Base-by-base conservation (phyloP, 2,113 vertebrate genomes). In the Neotoma lepida region DNA sequence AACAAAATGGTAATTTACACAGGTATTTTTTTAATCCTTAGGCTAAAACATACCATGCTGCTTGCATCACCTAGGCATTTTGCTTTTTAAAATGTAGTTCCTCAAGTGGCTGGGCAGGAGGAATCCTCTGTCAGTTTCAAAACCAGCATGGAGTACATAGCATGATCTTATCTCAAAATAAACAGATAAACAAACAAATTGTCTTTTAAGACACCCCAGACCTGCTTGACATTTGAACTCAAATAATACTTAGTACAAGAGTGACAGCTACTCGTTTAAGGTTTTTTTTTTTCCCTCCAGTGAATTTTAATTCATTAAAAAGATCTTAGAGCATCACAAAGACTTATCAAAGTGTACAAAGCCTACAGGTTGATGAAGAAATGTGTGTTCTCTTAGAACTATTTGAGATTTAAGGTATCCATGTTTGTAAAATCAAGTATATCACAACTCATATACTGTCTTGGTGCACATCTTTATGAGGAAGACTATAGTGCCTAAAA, bases 291-390 rank as follows among this genome's bases (percentile, higher is more conserved):
- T 49, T 49, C 49, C 9, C 17, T 68, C 63, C 26, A 6, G 30
- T 85, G 49, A 10, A 70, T 80, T 85, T 94, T 39, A 91, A 41
- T 73, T 88, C 87, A 58, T 81, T 94, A 82, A 24, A 93, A 91
- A 94, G 0, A 7, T 54, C 14, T 90, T 77, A 70, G 68, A 49
- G 26, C 58, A 24, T 35, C 51, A 46, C 35, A 24, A 89, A 88
- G 33, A 66, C 30, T 80, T 90, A 39, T 73, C 61, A 95, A 46
- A 91, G 30, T 66, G 46, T 77, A 17, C 24, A 12, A 85, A 70
- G 87, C 26, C n/a, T 90, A 28, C 20, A 90, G 4, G 46, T 28
- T 88, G 41, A 82, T 82, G 14, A 96, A 84, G 46, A 93, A 56
- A 86, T 66, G 39, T 41, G 22, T 41, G 46, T 54, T 61, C 46